A percentile compares a stretch with the other conserved stretches of the same genome.
phyloP scores from a whole-genome alignment of 2,113 vertebrate species.

The Gobiocypris rarus region DNA sequence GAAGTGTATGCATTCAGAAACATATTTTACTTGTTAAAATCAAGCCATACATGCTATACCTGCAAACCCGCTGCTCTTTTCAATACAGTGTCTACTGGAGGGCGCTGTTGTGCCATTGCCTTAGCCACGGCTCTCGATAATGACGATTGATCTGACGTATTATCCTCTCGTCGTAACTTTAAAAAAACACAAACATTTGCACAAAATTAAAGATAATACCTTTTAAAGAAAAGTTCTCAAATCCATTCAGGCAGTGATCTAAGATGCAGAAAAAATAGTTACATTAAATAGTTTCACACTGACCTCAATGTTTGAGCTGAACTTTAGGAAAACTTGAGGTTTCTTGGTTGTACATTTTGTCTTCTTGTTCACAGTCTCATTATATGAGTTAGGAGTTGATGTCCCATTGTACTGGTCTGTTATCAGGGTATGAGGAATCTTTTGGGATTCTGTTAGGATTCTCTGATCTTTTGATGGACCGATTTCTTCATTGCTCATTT shows the following conservation, averaged over 20 bases:
- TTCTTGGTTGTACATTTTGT: constrained; percentile 58
- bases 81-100: constrained; percentile 63
- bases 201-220: background rate
- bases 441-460: constrained; percentile 35
- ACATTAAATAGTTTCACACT: background rate
- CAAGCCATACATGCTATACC: constrained; percentile 59
- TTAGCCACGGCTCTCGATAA: constrained; percentile 70
- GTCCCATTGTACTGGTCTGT: constrained; percentile 41
- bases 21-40: background rate
- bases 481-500: constrained; percentile 57
- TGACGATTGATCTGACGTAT: constrained; percentile 49
- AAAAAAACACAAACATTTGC: background rate
- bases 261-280: background rate
- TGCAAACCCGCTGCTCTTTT: constrained; percentile 71
- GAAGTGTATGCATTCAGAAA: background rate
- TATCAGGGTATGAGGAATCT: background rate
- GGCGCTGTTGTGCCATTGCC: constrained; percentile 73
- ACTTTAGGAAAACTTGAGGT: constrained; percentile 56
- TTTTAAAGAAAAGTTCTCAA: background rate
- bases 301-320: constrained; percentile 73
- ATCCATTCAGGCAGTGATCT: background rate
- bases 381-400: constrained; percentile 33
- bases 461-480: constrained; percentile 53
- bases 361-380: constrained; percentile 49
- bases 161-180: constrained; percentile 63